Conservation (phyloP, 2,888 invertebrate species). For the Drosophila fulvimacula region DNA sequence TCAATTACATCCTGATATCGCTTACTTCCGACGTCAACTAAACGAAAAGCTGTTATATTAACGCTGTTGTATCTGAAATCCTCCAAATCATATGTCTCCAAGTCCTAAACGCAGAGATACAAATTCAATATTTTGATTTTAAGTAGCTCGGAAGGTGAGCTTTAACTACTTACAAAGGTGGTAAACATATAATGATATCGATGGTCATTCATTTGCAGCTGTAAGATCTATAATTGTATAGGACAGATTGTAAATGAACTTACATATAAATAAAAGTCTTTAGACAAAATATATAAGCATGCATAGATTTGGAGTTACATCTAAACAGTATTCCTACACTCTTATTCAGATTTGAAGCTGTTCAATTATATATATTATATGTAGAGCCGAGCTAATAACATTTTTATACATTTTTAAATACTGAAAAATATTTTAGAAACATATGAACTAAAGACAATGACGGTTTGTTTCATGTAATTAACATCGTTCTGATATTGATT, state of each 20-base stretch:
- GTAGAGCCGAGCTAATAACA: not conserved
- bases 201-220: conserved; percentile 98
- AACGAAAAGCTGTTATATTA: conserved; percentile 96
- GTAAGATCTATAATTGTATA: conserved; percentile 90
- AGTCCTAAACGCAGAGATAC: conserved; percentile 87
- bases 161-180: conserved; percentile 92
- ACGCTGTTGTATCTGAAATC: conserved; percentile 97
- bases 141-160: not conserved
- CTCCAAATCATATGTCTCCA: conserved; percentile 94
- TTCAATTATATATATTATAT: not conserved
- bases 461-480: too few species aligned
- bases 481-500: too few species aligned
- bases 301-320: not conserved
- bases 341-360: not conserved
- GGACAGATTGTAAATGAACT: not conserved
- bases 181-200: conserved; percentile 98
- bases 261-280: not conserved
- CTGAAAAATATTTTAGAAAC: not conserved
- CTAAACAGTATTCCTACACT: not conserved
- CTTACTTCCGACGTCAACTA: conserved; percentile 92
- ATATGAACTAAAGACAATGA: not conserved
- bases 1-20: conserved; percentile 90
- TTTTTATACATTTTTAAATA: not conserved
- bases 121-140: not conserved
- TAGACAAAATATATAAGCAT: not conserved